Evolutionary conservation across 2,888 invertebrate genomes (phyloP).

Genomic region (Synanthedon formicaeformis): DNA sequence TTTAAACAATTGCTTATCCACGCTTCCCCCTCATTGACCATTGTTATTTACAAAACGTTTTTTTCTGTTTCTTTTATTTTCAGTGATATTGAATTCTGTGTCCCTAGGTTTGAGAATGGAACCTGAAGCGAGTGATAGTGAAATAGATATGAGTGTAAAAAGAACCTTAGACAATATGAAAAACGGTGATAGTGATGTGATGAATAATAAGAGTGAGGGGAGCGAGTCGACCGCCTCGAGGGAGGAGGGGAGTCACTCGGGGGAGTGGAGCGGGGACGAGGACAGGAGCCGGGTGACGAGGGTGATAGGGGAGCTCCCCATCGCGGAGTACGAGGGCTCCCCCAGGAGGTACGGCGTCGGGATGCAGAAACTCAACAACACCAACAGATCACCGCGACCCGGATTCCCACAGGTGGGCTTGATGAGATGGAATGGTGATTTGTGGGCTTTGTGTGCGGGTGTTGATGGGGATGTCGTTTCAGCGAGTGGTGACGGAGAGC

Average conservation of each 20-base stretch:
- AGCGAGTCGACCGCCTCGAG: slow-evolving; percentile 49
- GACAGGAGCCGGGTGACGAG: slow-evolving; percentile 66
- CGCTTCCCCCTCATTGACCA: slow-evolving; percentile 13
- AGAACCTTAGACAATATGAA: slow-evolving; percentile 66
- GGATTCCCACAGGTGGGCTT: slow-evolving; percentile 83
- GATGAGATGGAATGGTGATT: not conserved
- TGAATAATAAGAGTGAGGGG: slow-evolving; percentile 58
- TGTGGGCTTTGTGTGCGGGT: not conserved
- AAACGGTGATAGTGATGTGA: slow-evolving; percentile 62
- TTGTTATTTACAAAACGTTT: slow-evolving; percentile 25
- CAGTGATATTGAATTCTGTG: slow-evolving; percentile 69
- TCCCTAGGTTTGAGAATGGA: slow-evolving; percentile 68
- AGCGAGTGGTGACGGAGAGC: slow-evolving; percentile 61
- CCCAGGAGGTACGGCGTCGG: slow-evolving; percentile 86
- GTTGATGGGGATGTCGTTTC: slow-evolving; percentile 15
- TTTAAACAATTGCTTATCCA: too few species aligned
- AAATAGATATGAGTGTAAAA: slow-evolving; percentile 61
- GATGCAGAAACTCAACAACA: slow-evolving; percentile 76
- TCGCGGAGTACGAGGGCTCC: slow-evolving; percentile 93
- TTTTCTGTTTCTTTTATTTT: slow-evolving; percentile 57
- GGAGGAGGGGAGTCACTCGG: slow-evolving; percentile 49
- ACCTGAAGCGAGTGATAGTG: slow-evolving; percentile 64
- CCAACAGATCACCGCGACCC: slow-evolving; percentile 82
- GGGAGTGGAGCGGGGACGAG: slow-evolving; percentile 48
- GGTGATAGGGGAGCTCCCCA: slow-evolving; percentile 87